These are phyloP conservation scores for Turdus rufiventris DNA, from an alignment of 2,113 vertebrate species.

Conservation along the genomic window DNA sequence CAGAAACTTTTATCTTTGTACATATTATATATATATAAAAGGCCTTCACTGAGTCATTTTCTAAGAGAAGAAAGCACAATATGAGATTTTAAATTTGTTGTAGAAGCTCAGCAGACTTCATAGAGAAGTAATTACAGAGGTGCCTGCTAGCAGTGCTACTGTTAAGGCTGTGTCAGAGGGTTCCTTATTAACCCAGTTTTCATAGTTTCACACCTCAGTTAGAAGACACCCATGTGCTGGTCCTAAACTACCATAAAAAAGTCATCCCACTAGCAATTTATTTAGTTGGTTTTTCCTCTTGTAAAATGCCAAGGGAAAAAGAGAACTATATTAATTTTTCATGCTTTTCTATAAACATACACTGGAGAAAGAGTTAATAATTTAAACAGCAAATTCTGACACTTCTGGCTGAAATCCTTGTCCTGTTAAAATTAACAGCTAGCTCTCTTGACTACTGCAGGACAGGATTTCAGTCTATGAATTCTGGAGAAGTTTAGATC, in stretches of 20 bases:
- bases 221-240: neutral
- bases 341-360: neutral
- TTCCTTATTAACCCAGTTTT: slow-evolving; percentile 33
- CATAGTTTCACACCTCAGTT: neutral
- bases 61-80: neutral
- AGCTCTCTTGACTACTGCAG: neutral
- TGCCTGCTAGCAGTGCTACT: neutral
- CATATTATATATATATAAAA: neutral
- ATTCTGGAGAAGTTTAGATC: neutral
- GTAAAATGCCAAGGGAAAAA: neutral
- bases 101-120: neutral
- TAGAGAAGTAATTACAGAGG: slow-evolving; percentile 30
- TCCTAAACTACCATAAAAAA: neutral
- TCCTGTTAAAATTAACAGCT: neutral
- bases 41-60: neutral
- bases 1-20: neutral
- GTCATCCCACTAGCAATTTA: neutral
- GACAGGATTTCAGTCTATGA: neutral
- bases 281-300: neutral
- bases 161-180: neutral
- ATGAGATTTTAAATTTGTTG: neutral
- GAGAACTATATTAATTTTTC: neutral
- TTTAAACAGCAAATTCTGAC: neutral
- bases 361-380: neutral
- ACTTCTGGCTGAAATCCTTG: neutral